Base-by-base conservation (phyloP, 2,888 invertebrate species). In the Smittia aterrima region DNA sequence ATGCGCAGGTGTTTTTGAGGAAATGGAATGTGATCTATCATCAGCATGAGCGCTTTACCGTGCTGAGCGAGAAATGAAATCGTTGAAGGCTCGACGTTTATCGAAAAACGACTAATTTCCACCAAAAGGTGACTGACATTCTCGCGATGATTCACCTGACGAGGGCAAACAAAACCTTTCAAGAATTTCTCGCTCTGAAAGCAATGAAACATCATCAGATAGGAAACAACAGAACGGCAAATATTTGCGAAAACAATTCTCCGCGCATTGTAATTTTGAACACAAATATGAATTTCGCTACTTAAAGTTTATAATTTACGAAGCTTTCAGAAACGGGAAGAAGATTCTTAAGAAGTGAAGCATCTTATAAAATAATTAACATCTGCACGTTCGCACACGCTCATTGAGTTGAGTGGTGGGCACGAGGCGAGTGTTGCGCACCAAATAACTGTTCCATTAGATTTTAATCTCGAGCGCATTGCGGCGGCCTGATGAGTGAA, bases 11-110 rank as follows among this genome's bases (percentile, higher is more conserved):
- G 58, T 9, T 20, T 47, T 58, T 4, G 22, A 9, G 58, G 22
- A 58, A 58, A 58, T 58, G 58, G 18, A 22, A 58, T 58, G 58
- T 20, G 58, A 58, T 58, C 18, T 20, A 58, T 58, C 58, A 58
- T 58, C 18, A 20, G 20, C 18, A 18, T 47, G 53, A 18, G 53
- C 22, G 58, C 58, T 58, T 58, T 22, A 58, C 11, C 9, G 22
- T 18, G 16, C 11, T 47, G 11, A 13, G 16, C 47, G 47, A 11
- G 11, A 47, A 47, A 47, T 47, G 47, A 32, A 6, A 6, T 32
- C 32, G 32, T 32, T n/a, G 47, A 47, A 2, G 47, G 11, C 16
- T 47, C 47, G 11, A n/a, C 3, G 47, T 11, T 47, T 11, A n/a
- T 47, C 16, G 16, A 16, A n/a, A 47, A 2, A n/a, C 16, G 16